A percentile compares a stretch with the other conserved stretches of the same genome.
Conservation (phyloP, 2,888 invertebrate species). For the Crocallis elinguaria region DNA sequence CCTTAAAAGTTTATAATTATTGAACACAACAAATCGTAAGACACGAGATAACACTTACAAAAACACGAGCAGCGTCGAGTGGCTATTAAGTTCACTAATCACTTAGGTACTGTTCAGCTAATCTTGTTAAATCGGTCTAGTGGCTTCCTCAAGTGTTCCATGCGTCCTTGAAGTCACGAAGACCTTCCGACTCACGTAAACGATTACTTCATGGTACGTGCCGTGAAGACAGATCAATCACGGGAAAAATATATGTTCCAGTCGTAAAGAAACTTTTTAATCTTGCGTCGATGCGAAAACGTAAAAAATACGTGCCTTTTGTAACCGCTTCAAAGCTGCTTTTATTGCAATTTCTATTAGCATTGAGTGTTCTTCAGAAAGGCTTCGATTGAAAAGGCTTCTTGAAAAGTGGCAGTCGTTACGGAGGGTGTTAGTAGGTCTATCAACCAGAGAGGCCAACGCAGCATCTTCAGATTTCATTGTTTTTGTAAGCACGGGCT, state of each 20-base stretch:
- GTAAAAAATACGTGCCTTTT: neutral
- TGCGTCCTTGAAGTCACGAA: neutral
- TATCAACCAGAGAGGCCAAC: conserved; percentile 22
- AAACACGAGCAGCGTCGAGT: too few relatives aligned
- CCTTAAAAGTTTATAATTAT: too few relatives aligned
- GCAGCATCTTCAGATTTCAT: conserved; percentile 18
- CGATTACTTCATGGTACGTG: neutral
- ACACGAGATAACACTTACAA: too few relatives aligned
- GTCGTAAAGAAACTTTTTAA: neutral
- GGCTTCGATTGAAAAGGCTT: conserved; percentile 22
- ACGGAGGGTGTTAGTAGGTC: conserved; percentile 24
- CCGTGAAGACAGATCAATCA: neutral
- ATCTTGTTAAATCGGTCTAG: neutral
- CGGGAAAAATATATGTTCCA: neutral
- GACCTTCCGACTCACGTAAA: neutral
- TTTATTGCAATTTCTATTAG: neutral
- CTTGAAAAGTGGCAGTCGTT: conserved; percentile 13
- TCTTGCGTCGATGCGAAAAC: neutral
- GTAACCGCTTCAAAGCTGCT: neutral
- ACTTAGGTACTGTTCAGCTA: neutral
- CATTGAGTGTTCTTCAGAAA: conserved; percentile 5
- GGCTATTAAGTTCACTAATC: too few relatives aligned
- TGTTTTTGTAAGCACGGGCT: neutral
- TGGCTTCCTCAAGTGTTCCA: neutral
- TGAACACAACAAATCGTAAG: too few relatives aligned